A percentile compares a stretch with the other conserved stretches of the same genome.
Conservation (phyloP, 2,888 invertebrate genomes). For the Coecobrya sp. region DNA sequence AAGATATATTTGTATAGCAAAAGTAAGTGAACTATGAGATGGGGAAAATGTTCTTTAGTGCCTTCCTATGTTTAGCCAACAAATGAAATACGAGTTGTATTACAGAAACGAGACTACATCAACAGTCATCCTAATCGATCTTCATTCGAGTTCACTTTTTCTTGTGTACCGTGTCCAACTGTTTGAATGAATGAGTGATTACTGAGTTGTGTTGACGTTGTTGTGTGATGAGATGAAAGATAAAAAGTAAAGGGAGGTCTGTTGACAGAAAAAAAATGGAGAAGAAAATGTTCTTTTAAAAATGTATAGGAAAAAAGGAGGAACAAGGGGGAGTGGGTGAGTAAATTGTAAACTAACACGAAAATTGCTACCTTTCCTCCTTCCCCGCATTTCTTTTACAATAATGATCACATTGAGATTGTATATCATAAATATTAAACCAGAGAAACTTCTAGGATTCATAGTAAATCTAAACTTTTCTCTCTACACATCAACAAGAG, state of each 20-base stretch:
- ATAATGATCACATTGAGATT: background rate
- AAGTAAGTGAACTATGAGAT: too few species aligned
- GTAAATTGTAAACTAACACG: slow-evolving; percentile 60
- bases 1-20: too few species aligned
- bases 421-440: background rate
- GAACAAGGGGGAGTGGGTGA: background rate
- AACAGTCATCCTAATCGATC: slow-evolving; percentile 4
- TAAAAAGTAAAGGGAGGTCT: background rate
- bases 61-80: too few species aligned
- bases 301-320: background rate
- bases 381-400: background rate
- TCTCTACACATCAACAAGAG: too few species aligned
- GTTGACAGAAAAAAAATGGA: background rate
- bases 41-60: too few species aligned
- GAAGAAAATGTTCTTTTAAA: background rate
- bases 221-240: background rate
- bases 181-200: slow-evolving; percentile 4
- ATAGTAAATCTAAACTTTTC: too few species aligned
- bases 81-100: too few species aligned
- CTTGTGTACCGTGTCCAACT: background rate
- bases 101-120: too few species aligned
- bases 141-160: slow-evolving; percentile 10
- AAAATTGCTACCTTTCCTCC: slow-evolving; percentile 57
- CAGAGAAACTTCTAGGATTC: too few species aligned
- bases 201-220: background rate